phyloP scores from a whole-genome alignment of 2,113 vertebrate species.

The Sylvia atricapilla region DNA sequence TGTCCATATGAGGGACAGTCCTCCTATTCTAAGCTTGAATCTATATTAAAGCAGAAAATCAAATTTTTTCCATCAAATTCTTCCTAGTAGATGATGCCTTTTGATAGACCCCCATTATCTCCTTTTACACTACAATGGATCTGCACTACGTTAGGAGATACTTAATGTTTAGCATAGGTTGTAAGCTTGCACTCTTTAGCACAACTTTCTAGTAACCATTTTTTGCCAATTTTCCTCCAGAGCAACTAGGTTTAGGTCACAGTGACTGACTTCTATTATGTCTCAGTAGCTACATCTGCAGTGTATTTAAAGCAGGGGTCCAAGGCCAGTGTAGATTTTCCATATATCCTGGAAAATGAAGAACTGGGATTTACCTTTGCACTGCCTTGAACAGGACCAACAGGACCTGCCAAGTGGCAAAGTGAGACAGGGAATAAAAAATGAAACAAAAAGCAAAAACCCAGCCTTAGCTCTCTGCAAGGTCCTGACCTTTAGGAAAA shows the following conservation, averaged over 20 bases:
- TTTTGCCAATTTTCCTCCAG: background rate
- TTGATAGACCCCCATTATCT: background rate
- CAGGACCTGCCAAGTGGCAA: background rate
- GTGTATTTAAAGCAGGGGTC: background rate
- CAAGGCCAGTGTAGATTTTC: background rate
- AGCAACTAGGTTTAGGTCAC: background rate
- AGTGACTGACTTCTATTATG: background rate
- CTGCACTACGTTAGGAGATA: background rate
- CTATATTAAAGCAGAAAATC: background rate
- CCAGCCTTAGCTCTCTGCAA: background rate
- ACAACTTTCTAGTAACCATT: background rate
- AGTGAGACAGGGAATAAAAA: background rate
- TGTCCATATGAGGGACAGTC: background rate
- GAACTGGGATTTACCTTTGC: background rate
- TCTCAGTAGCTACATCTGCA: background rate
- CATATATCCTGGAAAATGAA: background rate
- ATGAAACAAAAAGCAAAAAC: rapidly evolving
- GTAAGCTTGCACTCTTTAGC: background rate
- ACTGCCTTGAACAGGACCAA: background rate
- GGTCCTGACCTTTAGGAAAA: background rate
- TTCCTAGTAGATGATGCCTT: background rate
- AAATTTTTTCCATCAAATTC: background rate
- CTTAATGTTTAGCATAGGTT: background rate
- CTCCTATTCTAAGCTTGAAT: background rate
- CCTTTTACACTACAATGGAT: background rate